Percentiles rank a stretch among this genome's conserved stretches.
Conservation (phyloP, 2,113 vertebrate genomes). For the Actenoides lindsayi region DNA sequence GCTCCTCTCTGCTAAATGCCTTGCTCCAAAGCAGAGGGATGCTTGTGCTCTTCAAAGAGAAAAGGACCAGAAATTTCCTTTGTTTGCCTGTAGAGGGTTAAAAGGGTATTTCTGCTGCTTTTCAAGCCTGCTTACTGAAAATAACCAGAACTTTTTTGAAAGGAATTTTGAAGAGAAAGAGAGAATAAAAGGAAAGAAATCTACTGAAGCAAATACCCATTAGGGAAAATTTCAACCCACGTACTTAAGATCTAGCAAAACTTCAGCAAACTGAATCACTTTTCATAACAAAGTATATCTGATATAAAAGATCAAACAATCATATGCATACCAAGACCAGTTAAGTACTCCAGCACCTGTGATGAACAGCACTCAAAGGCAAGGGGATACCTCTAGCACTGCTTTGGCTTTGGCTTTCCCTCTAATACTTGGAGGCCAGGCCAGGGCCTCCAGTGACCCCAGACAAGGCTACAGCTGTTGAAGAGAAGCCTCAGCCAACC, state of each 20-base stretch:
- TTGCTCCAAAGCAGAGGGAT: neutral
- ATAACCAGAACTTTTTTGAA: neutral
- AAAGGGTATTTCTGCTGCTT: slow-evolving; percentile 28
- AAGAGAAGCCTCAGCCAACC: neutral
- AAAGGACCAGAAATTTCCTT: slow-evolving; percentile 32
- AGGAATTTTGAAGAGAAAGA: slow-evolving; percentile 8
- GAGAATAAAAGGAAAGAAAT: slow-evolving; percentile 9
- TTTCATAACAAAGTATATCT: neutral
- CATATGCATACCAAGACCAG: neutral
- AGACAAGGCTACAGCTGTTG: neutral
- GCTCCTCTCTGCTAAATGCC: neutral
- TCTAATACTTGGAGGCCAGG: neutral
- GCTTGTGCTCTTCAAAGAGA: slow-evolving; percentile 16
- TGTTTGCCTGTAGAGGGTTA: slow-evolving; percentile 18
- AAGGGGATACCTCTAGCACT: neutral
- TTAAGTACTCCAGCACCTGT: neutral
- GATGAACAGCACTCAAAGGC: neutral
- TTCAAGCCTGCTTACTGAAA: slow-evolving; percentile 24
- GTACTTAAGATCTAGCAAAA: neutral
- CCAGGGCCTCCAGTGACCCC: neutral
- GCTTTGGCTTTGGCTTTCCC: neutral
- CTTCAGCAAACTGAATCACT: neutral
- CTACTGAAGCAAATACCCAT: neutral
- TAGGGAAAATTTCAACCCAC: neutral
- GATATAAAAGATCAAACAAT: neutral